Evolutionary conservation across 2,113 vertebrate species (phyloP), one percentile per base, ranked within the genome.

Genomic region (Aviceda subcristata): DNA sequence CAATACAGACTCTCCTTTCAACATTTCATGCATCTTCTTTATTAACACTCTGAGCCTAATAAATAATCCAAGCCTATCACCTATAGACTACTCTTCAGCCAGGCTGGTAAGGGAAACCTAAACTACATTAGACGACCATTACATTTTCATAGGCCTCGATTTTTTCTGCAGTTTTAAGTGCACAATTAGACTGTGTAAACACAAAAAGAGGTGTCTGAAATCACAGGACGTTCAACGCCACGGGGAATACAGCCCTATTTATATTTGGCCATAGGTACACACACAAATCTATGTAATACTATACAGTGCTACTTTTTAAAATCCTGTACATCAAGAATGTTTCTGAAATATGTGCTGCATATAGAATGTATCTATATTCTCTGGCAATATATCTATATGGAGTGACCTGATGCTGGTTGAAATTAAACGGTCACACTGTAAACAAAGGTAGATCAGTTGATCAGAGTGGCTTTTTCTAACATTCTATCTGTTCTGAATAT

Each of bases 331-430:
- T 38, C 32, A 57, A 45, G 41, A 43, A 23, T 8, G 9, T 23
- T 69, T 55, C 29, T 39, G 51, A 91, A 73, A 55, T 81, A 21
- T 2, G 5, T 48, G 30, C 17, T 48, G 17, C 29, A 60, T 4
- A 3, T 8, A 13, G 7, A 6, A 9, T 4, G 17, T 19, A 75
- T 23, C 15, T 41, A 10, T 9, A 45, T n/a, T 62, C 32, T 66
- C 1, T 38, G 27, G 24, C 7, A 32, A 23, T 3, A 11, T 21
- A 29, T 51, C 3, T 12, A 6, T 4, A 11, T 1, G 15, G 34
- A 77, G 50, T 30, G 34, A 39, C 12, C 19, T n/a, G 27, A 36
- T 18, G 22, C 0, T 11, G 10, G 36, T 53, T 85, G 62, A 56
- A 91, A 76, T 88, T 29, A 23, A 30, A 45, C 23, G 17, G 3